A percentile compares a stretch with the other conserved stretches of the same genome.
These are phyloP conservation scores for Stenopsyche tienmushanensis DNA, from an alignment of 1,140 invertebrate species.

Conservation along the genomic window DNA sequence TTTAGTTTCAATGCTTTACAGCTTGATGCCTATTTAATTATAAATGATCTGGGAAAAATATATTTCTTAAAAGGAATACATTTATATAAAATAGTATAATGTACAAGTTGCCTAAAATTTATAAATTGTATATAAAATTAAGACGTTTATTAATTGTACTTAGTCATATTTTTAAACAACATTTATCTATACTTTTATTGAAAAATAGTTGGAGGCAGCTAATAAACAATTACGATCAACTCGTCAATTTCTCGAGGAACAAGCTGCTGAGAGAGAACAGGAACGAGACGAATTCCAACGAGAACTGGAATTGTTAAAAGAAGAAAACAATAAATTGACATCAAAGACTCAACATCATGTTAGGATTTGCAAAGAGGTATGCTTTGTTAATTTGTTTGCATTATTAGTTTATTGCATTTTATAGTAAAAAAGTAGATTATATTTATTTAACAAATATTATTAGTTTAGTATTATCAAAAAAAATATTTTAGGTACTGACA, in stretches of 20 bases:
- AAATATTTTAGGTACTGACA: no score
- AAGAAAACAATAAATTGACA: constrained; percentile 63
- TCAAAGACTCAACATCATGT: constrained; percentile 60
- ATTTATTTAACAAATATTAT: neutral
- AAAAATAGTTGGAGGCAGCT: constrained; percentile 69
- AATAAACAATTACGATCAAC: constrained; percentile 75
- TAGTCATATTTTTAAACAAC: no score
- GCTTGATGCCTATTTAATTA: no score
- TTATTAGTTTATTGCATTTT: neutral
- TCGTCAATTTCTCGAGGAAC: constrained; percentile 75
- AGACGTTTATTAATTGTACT: no score
- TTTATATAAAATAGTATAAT: no score
- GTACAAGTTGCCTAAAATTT: no score
- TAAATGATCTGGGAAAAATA: no score
- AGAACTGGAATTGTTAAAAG: constrained; percentile 61
- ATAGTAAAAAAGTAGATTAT: neutral
- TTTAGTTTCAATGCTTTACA: no score
- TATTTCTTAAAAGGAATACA: no score
- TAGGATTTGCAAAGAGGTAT: constrained; percentile 56
- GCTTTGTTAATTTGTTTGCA: constrained; percentile 1
- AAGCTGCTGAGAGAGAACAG: constrained; percentile 72
- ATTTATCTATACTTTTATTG: no score
- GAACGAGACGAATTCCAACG: constrained; percentile 75
- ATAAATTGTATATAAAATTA: no score
- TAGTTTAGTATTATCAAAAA: neutral